Percentiles rank a stretch among this genome's conserved stretches.
These are phyloP conservation scores for Limnephilus auricula DNA, from an alignment of 2,888 invertebrate species.

Conservation along the genomic window DNA sequence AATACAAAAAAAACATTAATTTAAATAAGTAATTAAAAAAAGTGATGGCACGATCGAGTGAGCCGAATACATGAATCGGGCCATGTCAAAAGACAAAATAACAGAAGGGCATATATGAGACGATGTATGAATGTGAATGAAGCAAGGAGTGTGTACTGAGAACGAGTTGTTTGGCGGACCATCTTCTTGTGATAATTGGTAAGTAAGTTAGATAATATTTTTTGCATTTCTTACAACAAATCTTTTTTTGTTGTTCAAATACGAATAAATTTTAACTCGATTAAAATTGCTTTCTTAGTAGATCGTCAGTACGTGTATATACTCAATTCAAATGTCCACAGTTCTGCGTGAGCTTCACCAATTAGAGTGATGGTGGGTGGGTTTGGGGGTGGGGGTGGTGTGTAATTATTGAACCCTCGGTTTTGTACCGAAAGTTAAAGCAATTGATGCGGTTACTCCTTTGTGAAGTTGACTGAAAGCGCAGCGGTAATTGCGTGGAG, in stretches of 20 bases:
- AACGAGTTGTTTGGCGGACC: neutral
- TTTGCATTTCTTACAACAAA: neutral
- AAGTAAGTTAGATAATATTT: neutral
- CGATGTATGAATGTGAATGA: neutral
- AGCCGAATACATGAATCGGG: neutral
- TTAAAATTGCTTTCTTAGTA: neutral
- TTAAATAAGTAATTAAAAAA: no score
- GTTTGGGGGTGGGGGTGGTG: neutral
- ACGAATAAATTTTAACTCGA: neutral
- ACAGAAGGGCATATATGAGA: neutral
- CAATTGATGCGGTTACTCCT: conserved; percentile 29
- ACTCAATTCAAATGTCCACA: neutral
- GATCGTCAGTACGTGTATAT: neutral
- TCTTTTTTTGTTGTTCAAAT: neutral
- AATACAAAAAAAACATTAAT: no score
- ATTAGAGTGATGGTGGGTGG: neutral
- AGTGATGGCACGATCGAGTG: neutral
- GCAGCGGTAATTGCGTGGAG: neutral
- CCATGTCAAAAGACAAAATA: neutral
- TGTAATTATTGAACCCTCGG: neutral
- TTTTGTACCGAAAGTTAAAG: conserved; percentile 18
- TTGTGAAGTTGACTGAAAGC: conserved; percentile 10
- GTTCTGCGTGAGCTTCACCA: neutral
- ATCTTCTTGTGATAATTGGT: neutral
- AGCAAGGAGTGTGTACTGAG: neutral